phyloP scores from a whole-genome alignment of 2,113 vertebrate species.

The Amblyopsis rosae region DNA sequence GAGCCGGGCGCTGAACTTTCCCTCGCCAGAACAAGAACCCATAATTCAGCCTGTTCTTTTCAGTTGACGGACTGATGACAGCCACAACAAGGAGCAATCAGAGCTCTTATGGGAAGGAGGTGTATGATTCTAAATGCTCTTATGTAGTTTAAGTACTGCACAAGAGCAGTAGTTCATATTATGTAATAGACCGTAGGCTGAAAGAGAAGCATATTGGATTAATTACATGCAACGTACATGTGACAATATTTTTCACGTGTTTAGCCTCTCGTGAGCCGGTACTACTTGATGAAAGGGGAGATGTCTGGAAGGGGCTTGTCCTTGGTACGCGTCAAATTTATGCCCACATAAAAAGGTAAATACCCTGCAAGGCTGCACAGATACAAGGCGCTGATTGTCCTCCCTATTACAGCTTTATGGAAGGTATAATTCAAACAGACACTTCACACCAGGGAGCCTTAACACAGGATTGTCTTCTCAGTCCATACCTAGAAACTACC shows the following conservation, averaged over 20 bases:
- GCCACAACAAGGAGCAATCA: constrained; percentile 43
- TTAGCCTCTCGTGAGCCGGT: background rate
- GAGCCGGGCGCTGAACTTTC: background rate
- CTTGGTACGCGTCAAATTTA: constrained; percentile 72
- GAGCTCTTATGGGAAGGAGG: background rate
- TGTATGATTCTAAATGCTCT: background rate
- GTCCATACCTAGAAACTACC: constrained; percentile 37
- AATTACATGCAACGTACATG: background rate
- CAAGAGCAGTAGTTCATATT: background rate
- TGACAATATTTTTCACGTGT: background rate
- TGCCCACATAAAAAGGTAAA: constrained; percentile 77
- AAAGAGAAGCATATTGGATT: background rate
- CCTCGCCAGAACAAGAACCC: constrained; percentile 14
- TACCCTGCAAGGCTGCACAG: constrained; percentile 65
- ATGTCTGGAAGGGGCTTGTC: constrained; percentile 51
- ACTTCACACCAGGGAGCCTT: constrained; percentile 47
- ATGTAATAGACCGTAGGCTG: background rate
- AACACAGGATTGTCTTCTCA: constrained; percentile 33
- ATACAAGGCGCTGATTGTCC: constrained; percentile 75
- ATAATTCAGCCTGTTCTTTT: constrained; percentile 11
- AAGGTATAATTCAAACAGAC: constrained; percentile 70
- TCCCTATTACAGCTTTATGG: constrained; percentile 78
- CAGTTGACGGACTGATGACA: constrained; percentile 24
- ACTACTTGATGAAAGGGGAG: constrained; percentile 9
- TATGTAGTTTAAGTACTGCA: too few relatives aligned